Conservation (phyloP, 2,797 vertebrate genomes). For the Orestias chungarensis region DNA sequence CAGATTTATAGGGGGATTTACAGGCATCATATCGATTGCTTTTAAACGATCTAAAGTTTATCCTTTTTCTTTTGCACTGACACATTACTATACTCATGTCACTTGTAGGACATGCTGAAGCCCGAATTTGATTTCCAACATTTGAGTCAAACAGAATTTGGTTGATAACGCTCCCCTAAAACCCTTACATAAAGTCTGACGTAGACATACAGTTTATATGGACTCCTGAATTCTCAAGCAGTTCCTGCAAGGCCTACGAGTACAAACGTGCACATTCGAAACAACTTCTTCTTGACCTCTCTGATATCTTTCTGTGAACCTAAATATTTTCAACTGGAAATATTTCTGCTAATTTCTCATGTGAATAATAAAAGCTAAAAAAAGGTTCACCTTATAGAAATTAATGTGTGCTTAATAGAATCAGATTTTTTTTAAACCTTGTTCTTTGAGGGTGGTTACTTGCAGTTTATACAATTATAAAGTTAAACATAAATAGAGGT, state of each 20-base stretch:
- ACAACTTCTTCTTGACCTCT: too few species aligned
- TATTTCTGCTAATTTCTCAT: background rate
- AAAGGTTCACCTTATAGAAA: background rate
- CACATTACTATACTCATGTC: background rate
- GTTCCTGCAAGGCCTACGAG: background rate
- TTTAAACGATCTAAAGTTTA: constrained; percentile 28
- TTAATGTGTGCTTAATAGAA: background rate
- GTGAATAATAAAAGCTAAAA: background rate
- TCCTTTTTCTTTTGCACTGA: constrained; percentile 18
- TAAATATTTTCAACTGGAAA: background rate
- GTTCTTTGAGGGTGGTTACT: background rate
- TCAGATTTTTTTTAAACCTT: background rate
- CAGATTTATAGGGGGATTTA: background rate
- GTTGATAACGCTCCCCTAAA: background rate
- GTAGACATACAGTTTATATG: background rate
- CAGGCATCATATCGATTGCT: too few species aligned
- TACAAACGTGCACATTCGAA: background rate
- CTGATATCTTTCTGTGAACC: background rate
- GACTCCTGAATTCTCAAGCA: background rate
- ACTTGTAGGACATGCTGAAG: background rate
- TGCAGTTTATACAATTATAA: background rate
- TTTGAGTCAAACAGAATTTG: constrained; percentile 2
- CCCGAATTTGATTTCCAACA: background rate
- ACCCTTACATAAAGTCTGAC: background rate
- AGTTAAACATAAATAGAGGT: background rate